Conservation (phyloP, 2,797 vertebrate species). For the Hafferia zeledoni region DNA sequence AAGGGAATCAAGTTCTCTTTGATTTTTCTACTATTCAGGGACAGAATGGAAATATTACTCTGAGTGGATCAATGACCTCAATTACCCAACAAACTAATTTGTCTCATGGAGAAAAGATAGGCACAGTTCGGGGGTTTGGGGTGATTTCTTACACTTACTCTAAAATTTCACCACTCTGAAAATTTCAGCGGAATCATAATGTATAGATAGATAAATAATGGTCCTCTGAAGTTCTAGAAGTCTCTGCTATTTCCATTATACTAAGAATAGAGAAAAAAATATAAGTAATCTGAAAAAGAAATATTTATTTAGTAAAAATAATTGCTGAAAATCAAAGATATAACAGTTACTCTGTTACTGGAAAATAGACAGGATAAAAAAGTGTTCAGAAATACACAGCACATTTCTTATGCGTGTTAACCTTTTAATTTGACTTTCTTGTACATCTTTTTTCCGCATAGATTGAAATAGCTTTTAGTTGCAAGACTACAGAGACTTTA, state of each 20-base stretch:
- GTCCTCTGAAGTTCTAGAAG: background rate
- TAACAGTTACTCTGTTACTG: background rate
- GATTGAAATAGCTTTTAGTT: background rate
- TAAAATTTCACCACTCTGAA: background rate
- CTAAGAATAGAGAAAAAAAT: background rate
- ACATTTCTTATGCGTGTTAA: background rate
- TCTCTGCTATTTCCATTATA: background rate
- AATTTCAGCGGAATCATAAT: background rate
- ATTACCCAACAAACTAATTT: background rate
- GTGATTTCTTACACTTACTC: background rate
- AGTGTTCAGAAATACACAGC: background rate
- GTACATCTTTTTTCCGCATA: background rate
- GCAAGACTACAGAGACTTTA: background rate
- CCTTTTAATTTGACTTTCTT: background rate
- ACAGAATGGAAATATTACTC: background rate
- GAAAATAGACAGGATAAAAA: background rate
- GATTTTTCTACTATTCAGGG: background rate
- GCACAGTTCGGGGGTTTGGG: rapidly evolving
- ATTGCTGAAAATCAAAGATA: background rate
- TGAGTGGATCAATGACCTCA: background rate
- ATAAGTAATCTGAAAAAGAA: background rate
- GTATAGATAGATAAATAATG: background rate
- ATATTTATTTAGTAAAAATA: background rate
- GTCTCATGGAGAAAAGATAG: background rate
- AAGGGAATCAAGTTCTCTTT: background rate